Evolutionary conservation across 2,888 invertebrate species (phyloP).

Genomic region (Drosophila borealis): DNA sequence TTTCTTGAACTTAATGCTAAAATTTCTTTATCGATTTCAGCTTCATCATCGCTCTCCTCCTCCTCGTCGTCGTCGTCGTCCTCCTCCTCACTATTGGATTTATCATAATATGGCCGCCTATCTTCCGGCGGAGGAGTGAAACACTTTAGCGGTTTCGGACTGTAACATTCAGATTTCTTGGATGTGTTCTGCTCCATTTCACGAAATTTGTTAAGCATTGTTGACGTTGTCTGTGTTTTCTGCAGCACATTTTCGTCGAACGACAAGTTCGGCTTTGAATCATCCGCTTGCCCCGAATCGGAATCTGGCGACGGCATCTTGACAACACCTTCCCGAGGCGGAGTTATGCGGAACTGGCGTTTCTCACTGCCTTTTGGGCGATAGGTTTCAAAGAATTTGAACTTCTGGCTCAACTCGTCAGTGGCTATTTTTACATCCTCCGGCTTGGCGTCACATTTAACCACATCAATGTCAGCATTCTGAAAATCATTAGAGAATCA

Average conservation of each 20-base stretch:
- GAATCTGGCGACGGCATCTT: constrained; percentile 84
- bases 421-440: constrained; percentile 93
- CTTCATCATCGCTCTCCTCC: constrained; percentile 67
- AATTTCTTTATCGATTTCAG: constrained; percentile 45
- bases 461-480: constrained; percentile 87
- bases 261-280: constrained; percentile 33
- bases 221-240: constrained; percentile 90
- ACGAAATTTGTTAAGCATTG: constrained; percentile 95
- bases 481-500: background rate
- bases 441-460: constrained; percentile 89
- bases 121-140: constrained; percentile 95
- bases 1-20: constrained; percentile 35
- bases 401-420: constrained; percentile 93
- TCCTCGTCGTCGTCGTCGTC: constrained; percentile 84
- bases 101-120: constrained; percentile 82
- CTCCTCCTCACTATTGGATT: constrained; percentile 85
- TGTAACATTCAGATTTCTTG: constrained; percentile 71
- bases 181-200: constrained; percentile 91
- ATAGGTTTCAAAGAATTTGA: constrained; percentile 96
- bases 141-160: constrained; percentile 93
- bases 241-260: constrained; percentile 83
- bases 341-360: constrained; percentile 94
- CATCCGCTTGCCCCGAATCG: constrained; percentile 86
- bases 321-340: constrained; percentile 92
- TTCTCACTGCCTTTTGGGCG: constrained; percentile 87